Evolutionary conservation across 2,888 invertebrate genomes (phyloP).

Genomic region (Eilema depressum): DNA sequence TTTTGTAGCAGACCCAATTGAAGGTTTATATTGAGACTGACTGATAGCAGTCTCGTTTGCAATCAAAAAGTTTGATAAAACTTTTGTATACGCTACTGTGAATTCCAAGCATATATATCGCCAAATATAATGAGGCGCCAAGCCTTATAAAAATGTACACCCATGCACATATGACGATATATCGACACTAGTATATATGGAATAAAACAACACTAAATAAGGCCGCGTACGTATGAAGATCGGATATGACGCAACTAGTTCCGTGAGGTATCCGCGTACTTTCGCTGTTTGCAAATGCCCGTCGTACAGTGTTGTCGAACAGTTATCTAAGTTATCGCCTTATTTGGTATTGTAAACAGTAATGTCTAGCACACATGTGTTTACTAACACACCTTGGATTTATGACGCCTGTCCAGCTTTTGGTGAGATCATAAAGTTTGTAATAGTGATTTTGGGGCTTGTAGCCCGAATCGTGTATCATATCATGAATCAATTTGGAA

Average conservation of each 20-base stretch:
- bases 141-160: constrained; percentile 33
- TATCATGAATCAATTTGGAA: constrained; percentile 15
- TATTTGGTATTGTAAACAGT: constrained; percentile 55
- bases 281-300: constrained; percentile 62
- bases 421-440: constrained; percentile 24
- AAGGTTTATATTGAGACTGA: no score
- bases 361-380: constrained; percentile 36
- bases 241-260: constrained; percentile 65
- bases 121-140: constrained; percentile 38
- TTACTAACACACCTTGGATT: constrained; percentile 47
- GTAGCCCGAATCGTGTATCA: background rate
- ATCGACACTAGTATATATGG: constrained; percentile 44
- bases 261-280: constrained; percentile 61
- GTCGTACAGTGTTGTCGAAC: constrained; percentile 24
- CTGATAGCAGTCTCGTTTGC: background rate
- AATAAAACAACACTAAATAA: constrained; percentile 54
- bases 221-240: constrained; percentile 52
- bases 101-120: constrained; percentile 37
- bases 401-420: constrained; percentile 38
- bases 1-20: no score
- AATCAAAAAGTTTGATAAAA: background rate
- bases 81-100: constrained; percentile 12
- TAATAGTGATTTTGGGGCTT: constrained; percentile 11
- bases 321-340: constrained; percentile 53
- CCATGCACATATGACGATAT: constrained; percentile 43